Base-by-base conservation (phyloP, 2,797 vertebrate genomes). In the Trichosurus vulpecula region DNA sequence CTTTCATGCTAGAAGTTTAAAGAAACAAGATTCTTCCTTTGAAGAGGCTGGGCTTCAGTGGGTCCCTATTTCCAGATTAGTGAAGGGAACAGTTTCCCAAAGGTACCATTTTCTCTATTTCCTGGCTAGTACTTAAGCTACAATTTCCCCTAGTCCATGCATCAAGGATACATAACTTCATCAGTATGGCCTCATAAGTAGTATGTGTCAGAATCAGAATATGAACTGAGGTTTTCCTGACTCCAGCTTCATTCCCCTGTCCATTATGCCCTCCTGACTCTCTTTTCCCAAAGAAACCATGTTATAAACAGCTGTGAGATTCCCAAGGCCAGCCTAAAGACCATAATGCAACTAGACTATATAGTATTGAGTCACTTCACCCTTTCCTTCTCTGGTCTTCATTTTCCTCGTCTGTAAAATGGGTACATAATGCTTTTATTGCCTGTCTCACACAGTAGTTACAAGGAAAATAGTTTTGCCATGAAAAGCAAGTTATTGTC, bases 361-460 rank as follows among this genome's bases (percentile, higher is more conserved):
- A 47, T 51, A 27, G 41, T 4, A 27, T 51, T 47, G 74, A 81
- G 3, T 47, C 41, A 27, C 22, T 47, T 81, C 51, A 87, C 55
- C 87, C 22, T 35, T 81, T 25, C 2, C 47, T 25, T 53, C 29
- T 94, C 31, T n/a, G 10, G 51, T 27, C 2, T 94, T 94, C 16
- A 31, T 52, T 74, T 91, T 90, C 16, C 13, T 53, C 93, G 90
- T 93, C 54, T 92, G 11, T 92, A 93, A 90, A 87, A 54, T 81
- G 6, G 2, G 11, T 0, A 11, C 22, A 4, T 30, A 54, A 92
- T 87, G 31, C 2, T 81, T 47, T 2, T 90, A 47, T n/a, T 13
- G 47, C 2, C 90, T 81, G 56, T 19, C 4, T 12, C 51, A 27
- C 25, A 90, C 54, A 51, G 10, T 91, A 54, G 31, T 4, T 27